Evolutionary conservation across 2,888 invertebrate species (phyloP), one percentile per base, ranked within the genome.

Genomic region (Agriopis leucophaearia): DNA sequence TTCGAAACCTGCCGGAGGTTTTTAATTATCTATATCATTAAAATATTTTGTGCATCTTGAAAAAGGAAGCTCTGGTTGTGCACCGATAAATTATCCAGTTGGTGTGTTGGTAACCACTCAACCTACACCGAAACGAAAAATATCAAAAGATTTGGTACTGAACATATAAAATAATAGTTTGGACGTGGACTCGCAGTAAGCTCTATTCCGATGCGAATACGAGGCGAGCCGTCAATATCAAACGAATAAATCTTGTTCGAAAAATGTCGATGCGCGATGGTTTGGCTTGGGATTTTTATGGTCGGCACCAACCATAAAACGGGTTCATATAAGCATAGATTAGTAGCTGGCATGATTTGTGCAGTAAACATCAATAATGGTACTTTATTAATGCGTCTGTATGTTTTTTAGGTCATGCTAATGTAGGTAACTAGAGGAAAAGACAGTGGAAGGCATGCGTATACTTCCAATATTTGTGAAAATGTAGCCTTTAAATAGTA

Each of bases 181-280:
- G 54, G 45, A 48, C 45, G 27, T 68, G 66, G 50, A 63, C 54
- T 65, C 66, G 60, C 61, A 69, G 64, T 70, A 70, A 64, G 66
- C 71, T 67, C 72, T 70, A 70, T 63, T 60, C 66, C 70, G 47
- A 63, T 60, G 59, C 55, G 65, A 71, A 71, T 72, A 67, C 70
- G 73, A 67, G 65, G 58, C 50, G 55, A 68, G 56, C 72, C 67
- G 71, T 71, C 72, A 70, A 73, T 74, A 75, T 70, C 75, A 69
- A 50, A 59, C 64, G 65, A 69, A 71, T 75, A 75, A 75, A 75
- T 74, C 70, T 70, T 67, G 69, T 70, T 70, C 55, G 62, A 45
- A 68, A 71, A 75, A 70, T 70, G 70, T 68, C 66, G 64, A 67
- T 64, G 55, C 55, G 52, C 47, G 58, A 64, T 70, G 65, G 68